Evolutionary conservation across 2,113 vertebrate species (phyloP).

Genomic region (Platysteira castanea): DNA sequence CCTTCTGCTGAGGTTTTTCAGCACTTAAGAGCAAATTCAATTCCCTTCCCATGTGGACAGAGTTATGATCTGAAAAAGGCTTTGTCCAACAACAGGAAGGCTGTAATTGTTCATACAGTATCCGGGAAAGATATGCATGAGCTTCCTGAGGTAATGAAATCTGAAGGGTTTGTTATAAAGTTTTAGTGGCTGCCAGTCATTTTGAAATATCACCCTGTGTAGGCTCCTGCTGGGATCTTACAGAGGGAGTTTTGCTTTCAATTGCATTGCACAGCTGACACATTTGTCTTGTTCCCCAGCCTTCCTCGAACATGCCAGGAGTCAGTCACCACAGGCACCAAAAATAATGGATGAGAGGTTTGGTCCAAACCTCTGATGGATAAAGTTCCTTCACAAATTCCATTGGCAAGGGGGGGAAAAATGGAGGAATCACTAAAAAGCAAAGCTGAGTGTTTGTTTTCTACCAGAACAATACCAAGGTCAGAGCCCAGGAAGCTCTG

Average conservation of each 20-base stretch:
- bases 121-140: conserved; percentile 40
- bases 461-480: neutral
- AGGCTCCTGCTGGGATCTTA: neutral
- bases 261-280: neutral
- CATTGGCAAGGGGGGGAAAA: neutral
- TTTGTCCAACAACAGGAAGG: conserved; percentile 48
- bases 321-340: neutral
- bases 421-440: neutral
- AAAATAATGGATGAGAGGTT: neutral
- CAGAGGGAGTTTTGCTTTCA: neutral
- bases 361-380: neutral
- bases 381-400: neutral
- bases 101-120: conserved; percentile 34
- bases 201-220: neutral
- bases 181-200: neutral
- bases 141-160: conserved; percentile 25
- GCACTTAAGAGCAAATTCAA: neutral
- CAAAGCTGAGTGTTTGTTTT: neutral
- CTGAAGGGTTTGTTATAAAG: neutral
- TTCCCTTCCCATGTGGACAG: neutral
- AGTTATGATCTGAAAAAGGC: neutral
- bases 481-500: neutral
- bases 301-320: neutral
- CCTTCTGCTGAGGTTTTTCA: conserved; percentile 5
- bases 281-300: neutral